These are phyloP conservation scores for Holotrichia oblita DNA, from an alignment of 1,140 invertebrate species.

Conservation along the genomic window DNA sequence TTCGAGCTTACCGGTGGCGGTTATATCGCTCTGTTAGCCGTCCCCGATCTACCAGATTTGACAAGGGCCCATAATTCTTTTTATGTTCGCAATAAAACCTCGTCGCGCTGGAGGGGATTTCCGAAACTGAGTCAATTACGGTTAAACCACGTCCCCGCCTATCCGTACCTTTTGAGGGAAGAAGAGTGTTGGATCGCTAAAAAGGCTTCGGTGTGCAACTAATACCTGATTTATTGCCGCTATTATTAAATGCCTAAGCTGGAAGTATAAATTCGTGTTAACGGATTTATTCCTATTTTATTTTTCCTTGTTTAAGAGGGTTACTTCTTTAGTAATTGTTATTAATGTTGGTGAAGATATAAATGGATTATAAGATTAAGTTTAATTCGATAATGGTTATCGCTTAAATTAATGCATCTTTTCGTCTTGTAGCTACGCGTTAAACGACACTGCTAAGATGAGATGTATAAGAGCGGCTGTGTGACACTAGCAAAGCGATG, in stretches of 20 bases:
- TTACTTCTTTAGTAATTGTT: neutral
- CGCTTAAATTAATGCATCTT: no score
- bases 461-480: no score
- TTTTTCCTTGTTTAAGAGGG: neutral
- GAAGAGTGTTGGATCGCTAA: neutral
- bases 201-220: neutral
- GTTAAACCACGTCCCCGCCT: neutral
- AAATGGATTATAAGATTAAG: no score
- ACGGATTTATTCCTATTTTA: neutral
- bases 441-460: no score
- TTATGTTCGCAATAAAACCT: neutral
- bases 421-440: no score
- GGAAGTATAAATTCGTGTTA: neutral
- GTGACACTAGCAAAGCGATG: no score
- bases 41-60: neutral
- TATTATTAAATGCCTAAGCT: neutral
- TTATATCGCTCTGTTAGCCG: neutral
- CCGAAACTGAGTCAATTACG: neutral
- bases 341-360: neutral
- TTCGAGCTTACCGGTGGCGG: neutral
- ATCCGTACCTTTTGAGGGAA: neutral
- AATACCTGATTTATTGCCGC: neutral
- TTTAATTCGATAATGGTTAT: no score
- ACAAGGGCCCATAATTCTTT: constrained; percentile 12
- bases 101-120: neutral